These are phyloP conservation scores for Temnothorax nylanderi DNA, from an alignment of 1,140 invertebrate species.

Conservation along the genomic window DNA sequence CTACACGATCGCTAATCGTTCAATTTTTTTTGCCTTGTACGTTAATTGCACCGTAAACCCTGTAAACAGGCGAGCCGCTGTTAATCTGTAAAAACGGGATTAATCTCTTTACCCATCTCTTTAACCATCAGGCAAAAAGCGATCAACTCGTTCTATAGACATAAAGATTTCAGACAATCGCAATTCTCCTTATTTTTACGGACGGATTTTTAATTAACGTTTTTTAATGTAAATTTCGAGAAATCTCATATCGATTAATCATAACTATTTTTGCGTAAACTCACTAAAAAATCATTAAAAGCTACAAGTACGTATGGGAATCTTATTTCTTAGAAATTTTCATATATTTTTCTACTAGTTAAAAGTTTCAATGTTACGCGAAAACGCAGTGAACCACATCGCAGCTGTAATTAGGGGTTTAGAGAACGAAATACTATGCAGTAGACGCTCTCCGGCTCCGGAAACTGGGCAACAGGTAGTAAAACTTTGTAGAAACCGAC, in stretches of 20 bases:
- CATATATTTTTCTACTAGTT: background rate
- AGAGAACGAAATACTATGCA: slow-evolving; percentile 22
- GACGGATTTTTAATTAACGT: background rate
- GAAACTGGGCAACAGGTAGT: slow-evolving; percentile 63
- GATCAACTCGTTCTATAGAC: background rate
- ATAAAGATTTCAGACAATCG: background rate
- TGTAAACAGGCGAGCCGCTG: background rate
- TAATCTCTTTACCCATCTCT: background rate
- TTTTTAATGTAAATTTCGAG: background rate
- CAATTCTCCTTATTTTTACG: background rate
- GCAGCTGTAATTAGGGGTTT: background rate
- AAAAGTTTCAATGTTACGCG: background rate
- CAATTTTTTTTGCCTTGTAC: background rate
- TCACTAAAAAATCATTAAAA: background rate
- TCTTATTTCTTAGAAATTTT: background rate
- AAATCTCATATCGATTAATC: background rate
- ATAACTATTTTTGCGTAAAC: background rate
- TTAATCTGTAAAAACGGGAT: background rate
- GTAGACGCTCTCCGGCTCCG: slow-evolving; percentile 27
- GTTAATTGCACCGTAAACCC: slow-evolving; percentile 3
- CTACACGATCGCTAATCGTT: background rate
- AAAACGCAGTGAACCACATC: background rate
- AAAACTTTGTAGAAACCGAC: slow-evolving; percentile 18
- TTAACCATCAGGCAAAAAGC: background rate
- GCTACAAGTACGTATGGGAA: background rate